phyloP scores from a whole-genome alignment of 2,888 invertebrate species.

The Cerastoderma edule region DNA sequence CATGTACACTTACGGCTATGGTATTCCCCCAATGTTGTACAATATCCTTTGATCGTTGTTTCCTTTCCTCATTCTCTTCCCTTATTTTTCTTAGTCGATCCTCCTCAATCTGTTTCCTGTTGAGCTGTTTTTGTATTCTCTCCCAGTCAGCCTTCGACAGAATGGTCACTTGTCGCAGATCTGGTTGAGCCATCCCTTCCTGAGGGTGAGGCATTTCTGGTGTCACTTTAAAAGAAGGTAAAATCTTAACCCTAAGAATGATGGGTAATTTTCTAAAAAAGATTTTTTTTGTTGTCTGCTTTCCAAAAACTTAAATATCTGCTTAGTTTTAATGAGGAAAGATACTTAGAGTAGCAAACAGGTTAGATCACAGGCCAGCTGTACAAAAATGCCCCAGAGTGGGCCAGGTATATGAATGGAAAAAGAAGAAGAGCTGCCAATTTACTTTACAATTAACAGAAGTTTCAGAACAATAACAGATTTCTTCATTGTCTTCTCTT shows the following conservation, averaged over 20 bases:
- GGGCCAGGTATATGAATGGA: background rate
- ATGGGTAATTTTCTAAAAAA: too few species aligned
- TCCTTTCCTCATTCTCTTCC: constrained; percentile 79
- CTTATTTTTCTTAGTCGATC: constrained; percentile 72
- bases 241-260: too few species aligned
- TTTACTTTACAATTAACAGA: too few species aligned
- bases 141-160: constrained; percentile 82
- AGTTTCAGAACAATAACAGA: too few species aligned
- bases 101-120: constrained; percentile 80
- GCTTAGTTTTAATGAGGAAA: background rate
- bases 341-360: too few species aligned
- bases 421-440: too few species aligned
- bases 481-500: too few species aligned
- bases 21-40: constrained; percentile 84
- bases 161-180: constrained; percentile 80
- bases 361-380: too few species aligned
- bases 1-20: constrained; percentile 78
- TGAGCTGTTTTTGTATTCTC: constrained; percentile 80
- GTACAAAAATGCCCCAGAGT: too few species aligned
- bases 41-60: constrained; percentile 80
- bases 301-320: background rate
- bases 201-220: constrained; percentile 68
- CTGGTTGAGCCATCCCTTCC: constrained; percentile 58
- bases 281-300: too few species aligned
- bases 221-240: constrained; percentile 42